phyloP scores from a whole-genome alignment of 2,888 invertebrate species.

The Eubasilissa splendida region DNA sequence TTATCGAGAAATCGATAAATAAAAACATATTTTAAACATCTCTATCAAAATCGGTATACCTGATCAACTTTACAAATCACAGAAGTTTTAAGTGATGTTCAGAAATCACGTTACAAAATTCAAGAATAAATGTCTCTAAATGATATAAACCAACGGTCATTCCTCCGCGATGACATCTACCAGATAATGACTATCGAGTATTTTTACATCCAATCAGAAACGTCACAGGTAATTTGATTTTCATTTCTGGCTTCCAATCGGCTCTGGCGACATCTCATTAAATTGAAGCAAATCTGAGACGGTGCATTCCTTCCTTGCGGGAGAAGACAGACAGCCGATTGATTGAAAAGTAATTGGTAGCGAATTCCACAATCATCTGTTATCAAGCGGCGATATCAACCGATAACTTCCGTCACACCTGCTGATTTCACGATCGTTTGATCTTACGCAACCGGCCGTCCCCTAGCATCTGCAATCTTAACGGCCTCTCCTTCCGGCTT shows the following conservation, averaged over 20 bases:
- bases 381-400: background rate
- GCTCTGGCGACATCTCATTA: too few species aligned
- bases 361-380: background rate
- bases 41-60: too few species aligned
- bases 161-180: too few species aligned
- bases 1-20: too few species aligned
- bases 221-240: background rate
- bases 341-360: constrained; percentile 12
- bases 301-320: background rate
- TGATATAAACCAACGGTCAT: too few species aligned
- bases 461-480: background rate
- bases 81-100: too few species aligned
- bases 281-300: too few species aligned
- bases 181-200: too few species aligned
- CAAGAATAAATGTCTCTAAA: too few species aligned
- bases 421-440: background rate
- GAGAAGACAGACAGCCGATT: background rate
- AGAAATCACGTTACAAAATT: too few species aligned
- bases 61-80: too few species aligned
- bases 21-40: too few species aligned
- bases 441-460: background rate
- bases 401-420: constrained; percentile 5
- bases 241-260: background rate
- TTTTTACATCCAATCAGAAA: background rate
- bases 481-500: background rate